Evolutionary conservation across 2,797 vertebrate species (phyloP).

Genomic region (Siniperca undulata): DNA sequence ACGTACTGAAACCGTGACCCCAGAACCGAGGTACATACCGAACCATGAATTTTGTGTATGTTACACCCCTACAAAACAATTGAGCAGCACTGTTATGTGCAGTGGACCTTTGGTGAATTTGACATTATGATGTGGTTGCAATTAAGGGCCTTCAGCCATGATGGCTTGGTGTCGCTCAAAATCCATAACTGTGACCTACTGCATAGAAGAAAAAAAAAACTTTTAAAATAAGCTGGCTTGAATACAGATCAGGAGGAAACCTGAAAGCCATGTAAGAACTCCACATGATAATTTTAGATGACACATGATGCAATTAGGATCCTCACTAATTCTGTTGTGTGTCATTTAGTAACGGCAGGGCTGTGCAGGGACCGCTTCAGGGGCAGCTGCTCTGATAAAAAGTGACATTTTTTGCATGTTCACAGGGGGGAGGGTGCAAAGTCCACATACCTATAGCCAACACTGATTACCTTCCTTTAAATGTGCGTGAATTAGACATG

Average conservation of each 20-base stretch:
- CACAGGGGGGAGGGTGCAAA: slow-evolving; percentile 28
- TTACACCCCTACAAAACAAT: slow-evolving; percentile 1
- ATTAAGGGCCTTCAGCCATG: neutral
- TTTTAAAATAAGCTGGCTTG: neutral
- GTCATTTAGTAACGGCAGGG: slow-evolving; percentile 46
- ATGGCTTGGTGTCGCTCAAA: slow-evolving; percentile 8
- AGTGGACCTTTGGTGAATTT: slow-evolving; percentile 17
- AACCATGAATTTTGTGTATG: too few relatives aligned
- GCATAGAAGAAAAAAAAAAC: neutral
- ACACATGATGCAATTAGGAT: slow-evolving; percentile 61
- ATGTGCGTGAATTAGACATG: slow-evolving; percentile 19
- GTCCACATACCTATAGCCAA: slow-evolving; percentile 54
- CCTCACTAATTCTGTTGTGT: slow-evolving; percentile 51
- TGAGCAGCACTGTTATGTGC: neutral
- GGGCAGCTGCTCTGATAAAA: slow-evolving; percentile 71
- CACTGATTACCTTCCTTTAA: slow-evolving; percentile 60
- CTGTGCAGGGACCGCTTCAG: slow-evolving; percentile 59
- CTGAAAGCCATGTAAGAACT: slow-evolving; percentile 6
- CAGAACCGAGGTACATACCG: too few relatives aligned
- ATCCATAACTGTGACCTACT: slow-evolving; percentile 8
- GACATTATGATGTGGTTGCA: slow-evolving; percentile 22
- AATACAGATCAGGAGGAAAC: slow-evolving; percentile 20
- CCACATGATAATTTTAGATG: slow-evolving; percentile 44
- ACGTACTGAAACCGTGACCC: too few relatives aligned
- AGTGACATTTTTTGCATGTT: slow-evolving; percentile 63